A percentile compares a stretch with the other conserved stretches of the same genome.
These are phyloP conservation scores for Meteorus sp. DNA, from an alignment of 1,140 invertebrate species.

Conservation along the genomic window DNA sequence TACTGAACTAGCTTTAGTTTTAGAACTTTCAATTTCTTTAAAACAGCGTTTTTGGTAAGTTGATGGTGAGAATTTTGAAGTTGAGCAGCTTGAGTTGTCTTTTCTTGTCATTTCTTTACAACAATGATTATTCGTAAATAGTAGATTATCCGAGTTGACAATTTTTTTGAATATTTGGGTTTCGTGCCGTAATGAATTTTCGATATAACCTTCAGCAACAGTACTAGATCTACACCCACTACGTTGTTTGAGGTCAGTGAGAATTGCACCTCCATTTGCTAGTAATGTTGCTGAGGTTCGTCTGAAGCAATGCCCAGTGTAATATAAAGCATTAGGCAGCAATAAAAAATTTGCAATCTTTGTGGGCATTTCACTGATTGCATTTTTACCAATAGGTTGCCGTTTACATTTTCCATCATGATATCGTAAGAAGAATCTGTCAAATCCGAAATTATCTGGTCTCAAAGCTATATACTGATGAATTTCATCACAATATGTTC, in stretches of 20 bases:
- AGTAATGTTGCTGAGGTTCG: background rate
- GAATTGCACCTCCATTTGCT: background rate
- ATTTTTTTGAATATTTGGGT: background rate
- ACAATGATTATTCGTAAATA: no score
- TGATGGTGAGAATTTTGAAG: no score
- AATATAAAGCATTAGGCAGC: background rate
- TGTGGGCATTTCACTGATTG: background rate
- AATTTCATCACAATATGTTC: background rate
- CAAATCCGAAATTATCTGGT: background rate
- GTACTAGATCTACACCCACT: background rate
- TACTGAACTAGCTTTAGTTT: no score
- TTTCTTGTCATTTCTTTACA: no score
- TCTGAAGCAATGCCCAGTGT: background rate
- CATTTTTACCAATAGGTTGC: background rate
- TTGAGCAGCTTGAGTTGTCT: no score
- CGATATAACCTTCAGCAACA: background rate
- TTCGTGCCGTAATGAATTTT: background rate
- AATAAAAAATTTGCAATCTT: background rate
- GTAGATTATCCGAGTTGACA: no score
- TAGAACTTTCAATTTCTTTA: no score
- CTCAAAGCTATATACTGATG: background rate
- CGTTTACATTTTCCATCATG: background rate
- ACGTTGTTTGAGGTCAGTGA: background rate
- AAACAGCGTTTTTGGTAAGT: no score
- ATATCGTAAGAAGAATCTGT: background rate